phyloP scores from a whole-genome alignment of 2,113 vertebrate genomes.

The Polypterus senegalus region DNA sequence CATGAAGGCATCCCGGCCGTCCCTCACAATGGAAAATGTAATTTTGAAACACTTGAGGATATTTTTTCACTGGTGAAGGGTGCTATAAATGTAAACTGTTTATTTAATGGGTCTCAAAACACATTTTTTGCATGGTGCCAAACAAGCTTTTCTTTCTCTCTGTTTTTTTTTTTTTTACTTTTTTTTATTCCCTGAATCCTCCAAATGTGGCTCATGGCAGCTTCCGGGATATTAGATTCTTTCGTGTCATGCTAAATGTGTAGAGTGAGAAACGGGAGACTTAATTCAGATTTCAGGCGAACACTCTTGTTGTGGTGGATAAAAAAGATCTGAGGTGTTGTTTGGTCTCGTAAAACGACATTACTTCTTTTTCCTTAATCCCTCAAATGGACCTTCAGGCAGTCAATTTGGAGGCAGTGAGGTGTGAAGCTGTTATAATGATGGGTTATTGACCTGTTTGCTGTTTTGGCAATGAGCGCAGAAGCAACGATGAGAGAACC shows the following conservation, averaged over 20 bases:
- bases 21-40: too few relatives aligned
- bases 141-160: too few relatives aligned
- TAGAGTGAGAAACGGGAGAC: constrained; percentile 14
- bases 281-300: constrained; percentile 21
- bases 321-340: constrained; percentile 48
- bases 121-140: too few relatives aligned
- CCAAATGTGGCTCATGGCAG: not conserved
- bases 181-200: too few relatives aligned
- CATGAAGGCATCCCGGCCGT: too few relatives aligned
- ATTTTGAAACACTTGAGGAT: too few relatives aligned
- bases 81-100: too few relatives aligned
- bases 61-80: too few relatives aligned
- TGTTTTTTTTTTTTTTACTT: too few relatives aligned
- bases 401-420: constrained; percentile 69
- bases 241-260: constrained; percentile 19
- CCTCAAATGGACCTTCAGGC: constrained; percentile 57
- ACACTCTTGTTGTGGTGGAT: constrained; percentile 23
- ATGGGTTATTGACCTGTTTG: constrained; percentile 80
- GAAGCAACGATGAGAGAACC: constrained; percentile 38
- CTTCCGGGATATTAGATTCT: constrained; percentile 32
- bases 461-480: constrained; percentile 52
- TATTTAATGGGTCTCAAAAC: too few relatives aligned
- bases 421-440: constrained; percentile 75
- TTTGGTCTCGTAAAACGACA: constrained; percentile 45
- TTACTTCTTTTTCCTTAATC: constrained; percentile 53